A percentile compares a stretch with the other conserved stretches of the same genome.
Evolutionary conservation across 2,888 invertebrate genomes (phyloP).

Genomic region (Sinotaia quadrata): DNA sequence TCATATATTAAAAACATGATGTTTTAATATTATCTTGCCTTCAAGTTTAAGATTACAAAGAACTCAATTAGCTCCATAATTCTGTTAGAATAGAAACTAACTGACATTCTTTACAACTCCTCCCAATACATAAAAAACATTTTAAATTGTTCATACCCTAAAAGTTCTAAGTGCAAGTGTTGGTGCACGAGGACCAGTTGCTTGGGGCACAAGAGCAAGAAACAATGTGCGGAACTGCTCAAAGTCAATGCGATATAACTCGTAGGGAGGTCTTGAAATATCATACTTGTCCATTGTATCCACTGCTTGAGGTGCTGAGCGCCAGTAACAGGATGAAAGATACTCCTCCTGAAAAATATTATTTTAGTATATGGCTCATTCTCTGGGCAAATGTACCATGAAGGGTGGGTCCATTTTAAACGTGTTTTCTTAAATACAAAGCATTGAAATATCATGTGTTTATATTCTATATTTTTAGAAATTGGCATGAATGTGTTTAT

Average conservation of each 20-base stretch:
- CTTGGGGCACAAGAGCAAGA: conserved; percentile 92
- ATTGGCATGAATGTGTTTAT: too few relatives aligned
- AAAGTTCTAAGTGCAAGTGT: conserved; percentile 90
- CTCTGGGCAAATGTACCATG: too few relatives aligned
- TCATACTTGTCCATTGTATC: conserved; percentile 78
- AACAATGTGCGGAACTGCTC: conserved; percentile 91
- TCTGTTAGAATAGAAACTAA: background rate
- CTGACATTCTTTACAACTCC: conserved; percentile 29
- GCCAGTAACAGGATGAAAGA: conserved; percentile 74
- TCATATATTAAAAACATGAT: too few relatives aligned
- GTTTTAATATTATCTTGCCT: too few relatives aligned
- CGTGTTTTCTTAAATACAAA: too few relatives aligned
- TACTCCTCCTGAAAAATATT: conserved; percentile 90
- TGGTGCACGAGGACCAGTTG: conserved; percentile 84
- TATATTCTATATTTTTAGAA: too few relatives aligned
- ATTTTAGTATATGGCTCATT: too few relatives aligned
- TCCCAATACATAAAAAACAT: background rate
- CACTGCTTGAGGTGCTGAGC: conserved; percentile 69
- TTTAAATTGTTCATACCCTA: conserved; percentile 77
- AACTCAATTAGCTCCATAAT: background rate
- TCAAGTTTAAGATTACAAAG: too few relatives aligned
- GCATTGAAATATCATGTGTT: too few relatives aligned
- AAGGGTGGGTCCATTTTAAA: too few relatives aligned
- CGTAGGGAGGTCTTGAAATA: conserved; percentile 86
- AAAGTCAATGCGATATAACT: conserved; percentile 88